Conservation (phyloP, 2,888 invertebrate genomes). For the Labia minor region DNA sequence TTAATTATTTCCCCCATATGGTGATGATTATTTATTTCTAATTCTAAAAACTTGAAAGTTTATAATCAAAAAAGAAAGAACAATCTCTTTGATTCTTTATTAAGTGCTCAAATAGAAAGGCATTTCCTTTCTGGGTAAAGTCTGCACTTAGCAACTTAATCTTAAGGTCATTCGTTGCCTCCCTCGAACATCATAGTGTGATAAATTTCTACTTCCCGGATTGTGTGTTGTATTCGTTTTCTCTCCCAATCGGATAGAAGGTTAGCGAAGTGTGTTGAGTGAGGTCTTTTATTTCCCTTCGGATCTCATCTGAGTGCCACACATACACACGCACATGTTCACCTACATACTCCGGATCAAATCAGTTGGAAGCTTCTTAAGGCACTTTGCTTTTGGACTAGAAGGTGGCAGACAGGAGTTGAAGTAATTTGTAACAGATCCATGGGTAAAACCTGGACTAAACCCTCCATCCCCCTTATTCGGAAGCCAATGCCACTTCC, state of each 20-base stretch:
- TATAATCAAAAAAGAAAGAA: too few relatives aligned
- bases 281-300: constrained; percentile 13
- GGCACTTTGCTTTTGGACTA: constrained; percentile 1
- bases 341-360: neutral
- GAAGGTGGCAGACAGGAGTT: constrained; percentile 13
- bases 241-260: neutral
- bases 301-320: neutral
- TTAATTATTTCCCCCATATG: too few relatives aligned
- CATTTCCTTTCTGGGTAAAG: neutral
- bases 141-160: constrained; percentile 2
- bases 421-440: neutral
- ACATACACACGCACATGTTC: too few relatives aligned
- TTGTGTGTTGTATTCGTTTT: neutral
- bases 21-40: too few relatives aligned
- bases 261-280: neutral
- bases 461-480: neutral
- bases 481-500: neutral
- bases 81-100: too few relatives aligned
- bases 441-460: neutral
- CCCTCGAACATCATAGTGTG: neutral
- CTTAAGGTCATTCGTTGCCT: neutral
- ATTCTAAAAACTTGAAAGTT: too few relatives aligned
- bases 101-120: too few relatives aligned
- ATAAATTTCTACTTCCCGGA: neutral
- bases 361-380: constrained; percentile 13